phyloP scores from a whole-genome alignment of 2,797 vertebrate species.

The Nannoperca obscura region DNA sequence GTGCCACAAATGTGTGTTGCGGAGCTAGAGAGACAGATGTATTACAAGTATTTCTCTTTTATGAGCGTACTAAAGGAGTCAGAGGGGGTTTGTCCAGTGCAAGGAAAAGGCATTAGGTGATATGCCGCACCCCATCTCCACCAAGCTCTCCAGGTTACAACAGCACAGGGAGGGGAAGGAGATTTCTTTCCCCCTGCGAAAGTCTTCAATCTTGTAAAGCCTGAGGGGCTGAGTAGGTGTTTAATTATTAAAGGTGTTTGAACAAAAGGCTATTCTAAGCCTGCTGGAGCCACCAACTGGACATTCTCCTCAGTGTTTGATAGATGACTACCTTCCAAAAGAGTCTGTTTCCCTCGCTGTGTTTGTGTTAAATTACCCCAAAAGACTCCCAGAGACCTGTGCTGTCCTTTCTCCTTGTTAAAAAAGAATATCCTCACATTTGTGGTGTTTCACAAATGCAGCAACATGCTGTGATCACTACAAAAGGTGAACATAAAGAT shows the following conservation, averaged over 20 bases:
- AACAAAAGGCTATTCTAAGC: slow-evolving; percentile 85
- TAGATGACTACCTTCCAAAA: slow-evolving; percentile 74
- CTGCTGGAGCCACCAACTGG: slow-evolving; percentile 82
- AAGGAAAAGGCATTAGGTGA: slow-evolving; percentile 79
- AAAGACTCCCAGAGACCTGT: slow-evolving; percentile 62
- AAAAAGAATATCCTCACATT: slow-evolving; percentile 41
- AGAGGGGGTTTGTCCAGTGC: slow-evolving; percentile 60
- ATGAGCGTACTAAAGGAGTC: slow-evolving; percentile 86
- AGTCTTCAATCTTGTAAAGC: slow-evolving; percentile 80
- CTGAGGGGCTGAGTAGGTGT: slow-evolving; percentile 81
- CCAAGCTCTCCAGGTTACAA: slow-evolving; percentile 71
- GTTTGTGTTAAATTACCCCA: slow-evolving; percentile 72
- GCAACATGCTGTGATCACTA: slow-evolving; percentile 20
- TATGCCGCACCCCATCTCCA: slow-evolving; percentile 66
- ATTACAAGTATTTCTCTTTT: slow-evolving; percentile 64
- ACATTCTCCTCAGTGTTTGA: slow-evolving; percentile 78
- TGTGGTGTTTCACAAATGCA: slow-evolving; percentile 18
- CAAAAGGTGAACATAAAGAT: slow-evolving; percentile 33
- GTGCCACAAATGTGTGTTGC: slow-evolving; percentile 15
- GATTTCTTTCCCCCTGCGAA: slow-evolving; percentile 56
- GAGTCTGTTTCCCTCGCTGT: slow-evolving; percentile 66
- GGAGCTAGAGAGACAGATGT: slow-evolving; percentile 37
- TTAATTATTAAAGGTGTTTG: slow-evolving; percentile 88
- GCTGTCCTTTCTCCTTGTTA: slow-evolving; percentile 36
- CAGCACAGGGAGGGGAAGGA: slow-evolving; percentile 51